A percentile compares a stretch with the other conserved stretches of the same genome.
Conservation (phyloP, 2,113 vertebrate species). For the Sphaerodactylus townsendi region DNA sequence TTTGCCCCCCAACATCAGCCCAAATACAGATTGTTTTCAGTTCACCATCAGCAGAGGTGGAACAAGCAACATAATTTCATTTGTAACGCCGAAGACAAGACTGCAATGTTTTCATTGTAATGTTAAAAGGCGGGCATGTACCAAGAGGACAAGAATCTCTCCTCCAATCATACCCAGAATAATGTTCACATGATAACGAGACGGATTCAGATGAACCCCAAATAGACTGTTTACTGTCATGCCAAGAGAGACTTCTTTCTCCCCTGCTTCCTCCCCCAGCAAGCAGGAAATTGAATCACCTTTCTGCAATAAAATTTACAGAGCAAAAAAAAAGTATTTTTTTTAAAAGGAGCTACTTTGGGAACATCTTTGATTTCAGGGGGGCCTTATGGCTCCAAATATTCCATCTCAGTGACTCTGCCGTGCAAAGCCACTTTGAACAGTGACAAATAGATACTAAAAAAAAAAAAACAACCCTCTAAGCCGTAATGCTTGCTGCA, state of each 20-base stretch:
- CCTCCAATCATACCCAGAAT: constrained; percentile 29
- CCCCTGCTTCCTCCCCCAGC: constrained; percentile 32
- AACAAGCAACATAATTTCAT: constrained; percentile 27
- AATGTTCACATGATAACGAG: constrained; percentile 3
- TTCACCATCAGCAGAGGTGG: constrained; percentile 28
- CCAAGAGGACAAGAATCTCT: not conserved
- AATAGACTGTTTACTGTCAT: constrained; percentile 9
- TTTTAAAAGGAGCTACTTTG: constrained; percentile 14
- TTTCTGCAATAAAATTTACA: constrained; percentile 61
- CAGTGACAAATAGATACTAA: constrained; percentile 63
- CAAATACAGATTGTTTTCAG: constrained; percentile 14
- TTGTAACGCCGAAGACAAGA: constrained; percentile 20
- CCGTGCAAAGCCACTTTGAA: constrained; percentile 41
- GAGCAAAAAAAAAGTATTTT: constrained; percentile 49
- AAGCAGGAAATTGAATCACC: constrained; percentile 46
- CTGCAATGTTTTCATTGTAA: constrained; percentile 23
- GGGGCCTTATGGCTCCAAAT: constrained; percentile 47
- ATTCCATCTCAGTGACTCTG: constrained; percentile 60
- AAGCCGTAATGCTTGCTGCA: constrained; percentile 60
- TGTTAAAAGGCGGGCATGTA: constrained; percentile 3
- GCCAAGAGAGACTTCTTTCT: constrained; percentile 17
- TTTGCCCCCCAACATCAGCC: constrained; percentile 1
- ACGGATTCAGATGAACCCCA: constrained; percentile 4
- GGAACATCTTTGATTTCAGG: constrained; percentile 61
- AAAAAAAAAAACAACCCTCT: constrained; percentile 1